Base-by-base conservation (phyloP, 1,140 invertebrate genomes). In the Drosophila rhopaloa region DNA sequence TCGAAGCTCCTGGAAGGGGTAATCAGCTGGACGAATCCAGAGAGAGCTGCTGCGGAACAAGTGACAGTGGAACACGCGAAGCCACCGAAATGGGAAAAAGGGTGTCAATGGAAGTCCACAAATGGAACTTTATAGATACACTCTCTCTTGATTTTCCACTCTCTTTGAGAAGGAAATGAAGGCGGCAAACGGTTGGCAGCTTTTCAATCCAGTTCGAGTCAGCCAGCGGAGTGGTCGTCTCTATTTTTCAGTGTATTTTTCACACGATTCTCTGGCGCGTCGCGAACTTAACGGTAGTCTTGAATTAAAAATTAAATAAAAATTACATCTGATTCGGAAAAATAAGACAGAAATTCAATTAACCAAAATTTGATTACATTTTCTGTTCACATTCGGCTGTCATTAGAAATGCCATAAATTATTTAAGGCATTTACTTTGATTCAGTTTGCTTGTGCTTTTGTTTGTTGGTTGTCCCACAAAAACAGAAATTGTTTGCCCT, bases 121-220 rank as follows among this genome's bases (percentile, higher is more conserved):
- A 76, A 58, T 13, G 50, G 66, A 50, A 88, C 66, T 78, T 78
- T 72, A 77, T 88, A 78, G 83, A 90, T 81, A 86, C 82, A 74
- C 63, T 75, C 63, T 53, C 51, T 14, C 13, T 32, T 11, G 16
- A 19, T 19, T 43, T 50, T 53, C 14, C 62, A 4, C 63, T 47
- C 29, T 44, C 29, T 47, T 62, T 32, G 48, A 66, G 27, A 27
- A 70, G 62, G 4, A 44, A 60, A 32, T 41, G 46, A 40, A 58
- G 41, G 55, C 60, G 63, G 53, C 65, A 48, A 37, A 48, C 68
- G 65, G 68, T 37, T 70, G 78, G 53, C 73, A 66, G 65, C 62
- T 77, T 83, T 88, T 90, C 75, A 91, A 91, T 91, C 76, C 78
- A 91, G 88, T 88, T 91, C 67, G 74, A 91, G 88, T 77, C 80